Base-by-base conservation (phyloP, 2,113 vertebrate genomes). In the Mus spicilegus region DNA sequence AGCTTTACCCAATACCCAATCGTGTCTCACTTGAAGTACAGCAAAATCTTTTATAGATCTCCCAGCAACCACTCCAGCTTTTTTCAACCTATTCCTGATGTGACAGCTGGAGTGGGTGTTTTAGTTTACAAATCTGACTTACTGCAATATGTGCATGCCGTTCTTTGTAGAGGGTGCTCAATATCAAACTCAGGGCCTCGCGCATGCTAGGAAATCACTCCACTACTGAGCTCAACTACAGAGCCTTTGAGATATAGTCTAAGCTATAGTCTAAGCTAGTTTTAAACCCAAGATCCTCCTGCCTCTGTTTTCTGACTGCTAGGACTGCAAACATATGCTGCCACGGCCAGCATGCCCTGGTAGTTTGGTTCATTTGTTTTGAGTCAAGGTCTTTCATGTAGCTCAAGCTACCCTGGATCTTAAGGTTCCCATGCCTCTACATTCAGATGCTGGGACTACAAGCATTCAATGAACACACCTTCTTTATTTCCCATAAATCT, bases 401-500 rank as follows among this genome's bases (percentile, higher is more conserved):
- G 14, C 69, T 54, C 4, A 56, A 54, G 51, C 69, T 88, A 51
- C 12, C 20, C 49, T 49, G n/a, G 16, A 58, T 61, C 54, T 49
- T 76, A 56, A 33, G 56, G 19, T 6, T 58, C 19, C 0, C 5
- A 1, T 65, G 88, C 87, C 26, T 89, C n/a, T 33, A 1, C 1
- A 33, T 70, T 30, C 54, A 33, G 72, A 58, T 63, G 56, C 58
- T 36, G 39, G 20, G 20, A n/a, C 67, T 67, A 11, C 7, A 51
- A 24, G 30, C 8, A 33, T 67, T 12, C 36, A 46, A 3, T 85
- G 13, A 92, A 14, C 30, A 42, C 90, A 54, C 33, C 19, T 42
- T 69, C 61, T 51, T 54, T 72, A 54, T 28, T 95, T 91, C 56
- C 33, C 49, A 65, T 84, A 95, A 95, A 85, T 90, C 16, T 56